Conservation (phyloP, 92 coral and sea anemone genomes). For the Parazoanthus atlanticus region DNA sequence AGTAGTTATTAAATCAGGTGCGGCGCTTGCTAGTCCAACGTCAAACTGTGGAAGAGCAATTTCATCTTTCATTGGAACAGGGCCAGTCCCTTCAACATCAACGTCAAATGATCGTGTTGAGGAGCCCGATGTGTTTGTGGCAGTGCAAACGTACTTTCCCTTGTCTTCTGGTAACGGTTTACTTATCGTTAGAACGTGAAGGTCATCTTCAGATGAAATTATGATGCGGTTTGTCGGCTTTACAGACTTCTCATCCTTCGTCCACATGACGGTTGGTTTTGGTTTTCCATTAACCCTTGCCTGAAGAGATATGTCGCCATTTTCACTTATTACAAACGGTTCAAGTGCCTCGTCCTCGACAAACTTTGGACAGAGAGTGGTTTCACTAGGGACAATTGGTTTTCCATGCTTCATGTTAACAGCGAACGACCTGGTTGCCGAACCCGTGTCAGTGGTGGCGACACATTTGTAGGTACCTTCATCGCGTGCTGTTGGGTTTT, state of each 20-base stretch:
- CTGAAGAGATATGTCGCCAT: conserved; percentile 65
- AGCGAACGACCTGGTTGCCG: conserved; percentile 43
- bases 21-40: conserved; percentile 34
- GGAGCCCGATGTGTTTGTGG: conserved; percentile 64
- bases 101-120: conserved; percentile 73
- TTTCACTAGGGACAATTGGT: conserved; percentile 40
- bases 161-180: conserved; percentile 64
- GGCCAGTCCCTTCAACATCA: conserved; percentile 60
- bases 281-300: conserved; percentile 76
- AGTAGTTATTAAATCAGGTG: not conserved
- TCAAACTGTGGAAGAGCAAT: conserved; percentile 44
- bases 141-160: conserved; percentile 80
- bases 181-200: conserved; percentile 59
- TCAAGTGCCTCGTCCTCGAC: conserved; percentile 56
- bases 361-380: conserved; percentile 58
- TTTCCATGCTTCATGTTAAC: conserved; percentile 48
- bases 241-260: conserved; percentile 69
- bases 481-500: conserved; percentile 54
- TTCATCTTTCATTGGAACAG: conserved; percentile 39
- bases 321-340: conserved; percentile 68
- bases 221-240: conserved; percentile 54
- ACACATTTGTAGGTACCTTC: conserved; percentile 60
- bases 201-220: conserved; percentile 71
- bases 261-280: conserved; percentile 77
- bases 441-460: conserved; percentile 36